Evolutionary conservation across 2,888 invertebrate species (phyloP).

Genomic region (Agriopis aurantiaria): DNA sequence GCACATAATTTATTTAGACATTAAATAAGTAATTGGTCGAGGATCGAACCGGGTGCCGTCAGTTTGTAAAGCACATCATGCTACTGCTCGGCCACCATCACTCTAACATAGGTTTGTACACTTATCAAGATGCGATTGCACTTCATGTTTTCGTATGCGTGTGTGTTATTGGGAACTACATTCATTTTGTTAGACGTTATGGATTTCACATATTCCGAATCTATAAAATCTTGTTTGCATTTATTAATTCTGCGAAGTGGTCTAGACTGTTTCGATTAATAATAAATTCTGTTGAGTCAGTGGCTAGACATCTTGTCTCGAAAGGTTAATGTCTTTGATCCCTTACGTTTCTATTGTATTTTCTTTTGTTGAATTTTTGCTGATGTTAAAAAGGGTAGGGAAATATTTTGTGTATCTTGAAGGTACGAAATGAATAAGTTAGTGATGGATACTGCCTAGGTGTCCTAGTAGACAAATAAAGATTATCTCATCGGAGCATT

Average conservation of each 20-base stretch:
- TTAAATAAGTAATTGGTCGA: no score
- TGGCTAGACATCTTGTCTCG: constrained; percentile 28
- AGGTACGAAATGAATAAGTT: background rate
- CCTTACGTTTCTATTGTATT: constrained; percentile 11
- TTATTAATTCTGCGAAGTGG: constrained; percentile 17
- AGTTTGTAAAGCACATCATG: no score
- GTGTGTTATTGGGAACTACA: background rate
- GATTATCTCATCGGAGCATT: no score
- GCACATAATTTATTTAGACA: no score
- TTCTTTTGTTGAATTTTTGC: background rate
- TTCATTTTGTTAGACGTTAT: background rate
- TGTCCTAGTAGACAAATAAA: no score
- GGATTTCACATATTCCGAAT: constrained; percentile 5
- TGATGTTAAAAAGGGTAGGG: background rate
- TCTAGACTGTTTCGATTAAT: constrained; percentile 37
- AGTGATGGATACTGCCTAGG: background rate
- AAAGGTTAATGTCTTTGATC: constrained; percentile 11
- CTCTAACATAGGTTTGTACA: no score
- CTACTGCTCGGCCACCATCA: no score
- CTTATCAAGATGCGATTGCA: no score
- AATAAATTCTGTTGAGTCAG: constrained; percentile 30
- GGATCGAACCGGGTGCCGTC: no score
- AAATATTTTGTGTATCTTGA: background rate
- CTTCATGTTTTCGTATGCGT: background rate
- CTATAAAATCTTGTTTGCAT: background rate